Evolutionary conservation across 2,113 vertebrate genomes (phyloP), one percentile per base, ranked within the genome.

Genomic region (Cyanoliseus patagonus): DNA sequence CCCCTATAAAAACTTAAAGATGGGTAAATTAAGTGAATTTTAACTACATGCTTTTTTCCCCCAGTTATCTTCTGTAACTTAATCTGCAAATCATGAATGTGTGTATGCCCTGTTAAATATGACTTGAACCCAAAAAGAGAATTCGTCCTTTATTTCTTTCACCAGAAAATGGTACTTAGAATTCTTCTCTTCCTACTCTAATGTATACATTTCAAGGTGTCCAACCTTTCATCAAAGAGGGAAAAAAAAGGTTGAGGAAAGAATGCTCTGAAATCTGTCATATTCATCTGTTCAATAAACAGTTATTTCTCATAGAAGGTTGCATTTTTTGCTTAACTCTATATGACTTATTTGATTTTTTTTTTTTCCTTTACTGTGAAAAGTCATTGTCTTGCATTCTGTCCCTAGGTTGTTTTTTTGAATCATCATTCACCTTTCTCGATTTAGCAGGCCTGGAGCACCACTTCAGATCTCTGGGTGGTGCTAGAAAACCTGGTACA

Each of bases 371-470:
- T 97, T 97, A 31, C 53, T 96, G 95, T 97, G 90, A 94, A 97
- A 96, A 96, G 93, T 98, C 97, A 98, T 91, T 98, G 94, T 98
- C 95, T 98, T 97, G 96, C 98, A 96, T 98, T 98, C 98, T 99
- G 97, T 98, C 97, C 94, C 97, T 98, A 98, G 98, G 98, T 98
- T 99, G 98, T 99, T 99, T 98, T 99, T 98, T 99, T 98, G 99
- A 98, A 97, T 99, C 99, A 97, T 98, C 98, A 98, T 98, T 99
- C 98, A 99, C 98, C 98, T 98, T 97, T 99, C 98, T 99, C 98
- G 98, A 99, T 98, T 98, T 99, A 98, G 98, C 98, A 97, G 98
- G 98, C 97, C 98, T 99, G 98, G 98, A 99, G 98, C 98, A 98
- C 96, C 98, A 98, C 97, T 97, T 98, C 98, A 98, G 97, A 96